A percentile compares a stretch with the other conserved stretches of the same genome.
These are phyloP conservation scores for Dicaeum eximium DNA, from an alignment of 2,113 vertebrate genomes.

Conservation along the genomic window DNA sequence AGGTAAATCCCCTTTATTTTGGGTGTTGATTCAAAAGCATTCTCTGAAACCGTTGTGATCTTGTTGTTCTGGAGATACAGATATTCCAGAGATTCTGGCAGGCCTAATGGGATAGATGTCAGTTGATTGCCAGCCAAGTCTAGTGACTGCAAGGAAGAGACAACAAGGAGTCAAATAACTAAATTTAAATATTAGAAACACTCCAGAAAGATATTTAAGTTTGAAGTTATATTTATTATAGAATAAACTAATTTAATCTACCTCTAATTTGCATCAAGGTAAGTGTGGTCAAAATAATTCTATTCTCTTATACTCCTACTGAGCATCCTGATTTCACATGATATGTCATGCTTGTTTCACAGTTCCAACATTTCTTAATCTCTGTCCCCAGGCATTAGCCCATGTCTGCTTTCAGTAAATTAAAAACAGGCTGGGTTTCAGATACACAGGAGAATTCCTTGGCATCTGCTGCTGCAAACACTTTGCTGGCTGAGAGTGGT, in stretches of 20 bases:
- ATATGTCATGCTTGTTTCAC: not conserved
- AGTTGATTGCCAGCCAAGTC: conserved; percentile 91
- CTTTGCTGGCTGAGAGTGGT: not conserved
- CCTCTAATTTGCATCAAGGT: not conserved
- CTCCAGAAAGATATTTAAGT: not conserved
- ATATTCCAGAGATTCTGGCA: conserved; percentile 90
- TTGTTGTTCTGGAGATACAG: conserved; percentile 92
- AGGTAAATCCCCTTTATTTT: conserved; percentile 95
- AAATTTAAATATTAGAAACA: not conserved
- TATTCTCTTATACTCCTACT: not conserved
- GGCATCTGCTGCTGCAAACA: not conserved
- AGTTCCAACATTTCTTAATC: not conserved
- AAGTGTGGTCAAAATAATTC: not conserved
- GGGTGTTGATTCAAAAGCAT: conserved; percentile 90
- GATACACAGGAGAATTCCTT: not conserved
- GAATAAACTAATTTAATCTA: not conserved
- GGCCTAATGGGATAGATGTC: conserved; percentile 84
- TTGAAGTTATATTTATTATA: not conserved
- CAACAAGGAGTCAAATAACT: not conserved
- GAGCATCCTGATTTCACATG: not conserved
- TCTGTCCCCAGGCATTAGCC: not conserved
- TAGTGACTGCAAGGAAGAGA: conserved; percentile 77
- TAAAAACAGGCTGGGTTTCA: not conserved
- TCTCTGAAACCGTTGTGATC: conserved; percentile 80
- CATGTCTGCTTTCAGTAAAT: not conserved